Base-by-base conservation (phyloP, 2,113 vertebrate species). In the Dendropsophus ebraccatus region DNA sequence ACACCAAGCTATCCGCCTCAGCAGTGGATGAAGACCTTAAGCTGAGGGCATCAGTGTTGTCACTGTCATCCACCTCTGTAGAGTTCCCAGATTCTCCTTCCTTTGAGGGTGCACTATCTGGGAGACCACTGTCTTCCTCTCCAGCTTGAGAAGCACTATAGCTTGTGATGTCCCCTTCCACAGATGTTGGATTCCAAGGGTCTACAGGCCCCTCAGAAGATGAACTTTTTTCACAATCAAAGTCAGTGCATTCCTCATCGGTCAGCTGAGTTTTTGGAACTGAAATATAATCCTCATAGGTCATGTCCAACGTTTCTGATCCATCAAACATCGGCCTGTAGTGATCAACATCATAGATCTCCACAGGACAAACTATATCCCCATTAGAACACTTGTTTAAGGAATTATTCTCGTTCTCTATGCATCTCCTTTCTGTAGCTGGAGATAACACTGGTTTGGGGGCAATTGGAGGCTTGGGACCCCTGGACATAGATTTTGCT, bases 391-490 rank as follows among this genome's bases (percentile, higher is more conserved):
- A 95, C 58, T 90, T 93, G 88, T 90, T 94, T 82, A 97, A 88
- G 86, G 85, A 92, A 54, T 89, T 93, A 85, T 93, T 91, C 73
- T 89, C 85, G 65, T 92, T 89, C 60, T 90, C 85, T 47, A 87
- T 89, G 87, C 91, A 91, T 82, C 94, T 93, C 73, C 89, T 92
- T 65, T 96, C 95, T 0, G 88, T 70, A 62, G 94, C 90, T 87
- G 90, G 67, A 7, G 92, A 90, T 79, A 96, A 89, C 88, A 92
- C 96, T 80, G 97, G 97, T 89, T 98, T 99, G 0, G 96, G 97
- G 84, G 96, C 95, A 0, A 97, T 95, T 62, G 93, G 96, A 81
- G 96, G 97, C 89, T 97, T 99, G 1, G 95, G 95, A 65, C 96
- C 95, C 91, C 95, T 95, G 47, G 93, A 90, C 92, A 92, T 90